Percentiles rank a stretch among this genome's conserved stretches.
phyloP scores from a whole-genome alignment of 2,113 vertebrate species.

The Syngnathus typhle region DNA sequence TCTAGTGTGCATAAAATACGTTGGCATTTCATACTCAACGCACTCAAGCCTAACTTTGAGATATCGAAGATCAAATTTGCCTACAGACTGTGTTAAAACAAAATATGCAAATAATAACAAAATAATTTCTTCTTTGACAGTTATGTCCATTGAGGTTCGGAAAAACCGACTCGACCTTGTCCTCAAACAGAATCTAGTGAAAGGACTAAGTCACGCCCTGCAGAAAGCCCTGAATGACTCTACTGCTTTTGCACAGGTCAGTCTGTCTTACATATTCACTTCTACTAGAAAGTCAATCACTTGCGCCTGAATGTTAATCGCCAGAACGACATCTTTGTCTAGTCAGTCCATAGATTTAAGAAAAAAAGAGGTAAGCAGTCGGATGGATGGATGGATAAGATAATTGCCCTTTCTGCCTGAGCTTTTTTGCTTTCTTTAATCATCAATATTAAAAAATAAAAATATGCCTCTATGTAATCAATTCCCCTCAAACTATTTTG shows the following conservation, averaged over 20 bases:
- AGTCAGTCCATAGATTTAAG: no score
- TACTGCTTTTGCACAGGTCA: conserved; percentile 76
- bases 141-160: conserved; percentile 83
- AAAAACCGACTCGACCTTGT: conserved; percentile 71
- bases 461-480: not conserved
- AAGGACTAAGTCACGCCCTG: conserved; percentile 81
- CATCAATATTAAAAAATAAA: not conserved
- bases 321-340: not conserved
- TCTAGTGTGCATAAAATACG: not conserved
- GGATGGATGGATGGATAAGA: not conserved
- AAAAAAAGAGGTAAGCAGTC: not conserved
- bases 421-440: not conserved
- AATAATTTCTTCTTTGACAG: conserved; percentile 53
- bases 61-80: not conserved
- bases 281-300: not conserved
- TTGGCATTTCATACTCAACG: conserved; percentile 13
- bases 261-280: conserved; percentile 10
- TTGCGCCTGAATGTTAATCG: not conserved
- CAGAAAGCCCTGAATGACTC: conserved; percentile 83
- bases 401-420: not conserved
- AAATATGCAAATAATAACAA: no score
- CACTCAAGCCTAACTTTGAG: not conserved
- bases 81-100: not conserved
- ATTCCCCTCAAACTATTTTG: not conserved
- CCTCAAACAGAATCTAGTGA: conserved; percentile 79